These are phyloP conservation scores for Oithona nana DNA, from an alignment of 2,888 invertebrate species.

Conservation along the genomic window DNA sequence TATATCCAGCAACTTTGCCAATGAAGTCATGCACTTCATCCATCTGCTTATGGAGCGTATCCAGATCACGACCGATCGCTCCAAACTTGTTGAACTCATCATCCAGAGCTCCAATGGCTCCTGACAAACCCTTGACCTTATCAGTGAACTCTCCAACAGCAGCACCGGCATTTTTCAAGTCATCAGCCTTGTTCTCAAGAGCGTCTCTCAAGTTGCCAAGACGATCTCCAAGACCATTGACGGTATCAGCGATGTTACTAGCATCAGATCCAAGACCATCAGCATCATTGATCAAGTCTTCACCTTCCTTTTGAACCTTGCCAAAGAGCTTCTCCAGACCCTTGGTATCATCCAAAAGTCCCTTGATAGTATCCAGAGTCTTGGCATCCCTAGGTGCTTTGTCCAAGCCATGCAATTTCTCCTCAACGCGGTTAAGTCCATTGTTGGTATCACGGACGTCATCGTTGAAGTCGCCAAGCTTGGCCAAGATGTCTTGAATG, in stretches of 20 bases:
- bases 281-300: constrained; percentile 55
- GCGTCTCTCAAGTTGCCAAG: constrained; percentile 53
- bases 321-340: constrained; percentile 54
- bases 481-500: constrained; percentile 49
- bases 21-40: constrained; percentile 43
- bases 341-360: constrained; percentile 51
- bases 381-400: constrained; percentile 58
- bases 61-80: constrained; percentile 69
- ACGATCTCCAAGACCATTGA: constrained; percentile 52
- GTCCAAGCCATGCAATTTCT: constrained; percentile 55
- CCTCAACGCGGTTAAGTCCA: constrained; percentile 67
- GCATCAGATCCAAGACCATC: constrained; percentile 53
- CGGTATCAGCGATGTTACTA: constrained; percentile 53
- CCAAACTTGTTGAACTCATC: constrained; percentile 63
- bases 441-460: constrained; percentile 64
- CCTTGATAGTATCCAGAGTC: constrained; percentile 62
- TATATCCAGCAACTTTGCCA: constrained; percentile 27
- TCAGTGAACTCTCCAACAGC: constrained; percentile 72
- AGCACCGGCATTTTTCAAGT: constrained; percentile 63
- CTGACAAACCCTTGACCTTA: constrained; percentile 54
- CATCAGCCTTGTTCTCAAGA: constrained; percentile 54
- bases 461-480: constrained; percentile 61
- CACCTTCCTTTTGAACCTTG: constrained; percentile 44
- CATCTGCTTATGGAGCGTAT: constrained; percentile 58
- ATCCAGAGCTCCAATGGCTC: constrained; percentile 58